Conservation (phyloP, 2,113 vertebrate species). For the Eulemur rufifrons region DNA sequence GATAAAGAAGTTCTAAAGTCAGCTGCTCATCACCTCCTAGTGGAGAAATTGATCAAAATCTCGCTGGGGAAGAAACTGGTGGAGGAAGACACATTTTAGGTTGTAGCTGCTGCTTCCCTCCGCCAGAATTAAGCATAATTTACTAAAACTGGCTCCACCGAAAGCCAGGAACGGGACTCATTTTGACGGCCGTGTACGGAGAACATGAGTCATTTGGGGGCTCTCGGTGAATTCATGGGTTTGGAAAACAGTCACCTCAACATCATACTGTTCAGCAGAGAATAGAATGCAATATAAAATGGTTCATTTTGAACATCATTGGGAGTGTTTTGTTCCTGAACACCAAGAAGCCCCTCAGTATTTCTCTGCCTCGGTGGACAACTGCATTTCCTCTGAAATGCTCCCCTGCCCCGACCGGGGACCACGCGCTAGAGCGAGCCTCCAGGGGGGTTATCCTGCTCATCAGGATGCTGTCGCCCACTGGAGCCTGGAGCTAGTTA, state of each 20-base stretch:
- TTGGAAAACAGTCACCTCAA: background rate
- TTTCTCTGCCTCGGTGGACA: background rate
- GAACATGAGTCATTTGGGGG: background rate
- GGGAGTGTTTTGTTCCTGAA: background rate
- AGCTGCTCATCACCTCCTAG: background rate
- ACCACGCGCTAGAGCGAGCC: accelerated
- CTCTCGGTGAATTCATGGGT: background rate
- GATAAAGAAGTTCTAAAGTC: background rate
- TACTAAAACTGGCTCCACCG: accelerated
- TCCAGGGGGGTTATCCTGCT: accelerated
- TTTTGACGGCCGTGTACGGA: background rate
- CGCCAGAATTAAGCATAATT: background rate
- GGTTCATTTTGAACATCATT: background rate
- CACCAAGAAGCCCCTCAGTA: background rate
- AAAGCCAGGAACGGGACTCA: accelerated
- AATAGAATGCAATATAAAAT: accelerated
- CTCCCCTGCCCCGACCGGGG: too few relatives aligned
- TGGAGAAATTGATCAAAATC: accelerated
- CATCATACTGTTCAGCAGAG: background rate
- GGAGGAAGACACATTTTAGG: accelerated
- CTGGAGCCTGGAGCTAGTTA: background rate
- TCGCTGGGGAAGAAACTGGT: too few relatives aligned
- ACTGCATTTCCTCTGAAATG: background rate
- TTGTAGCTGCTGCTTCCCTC: background rate
- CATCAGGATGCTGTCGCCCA: background rate